Conservation (phyloP, 2,888 invertebrate species). For the Sisyra nigra region DNA sequence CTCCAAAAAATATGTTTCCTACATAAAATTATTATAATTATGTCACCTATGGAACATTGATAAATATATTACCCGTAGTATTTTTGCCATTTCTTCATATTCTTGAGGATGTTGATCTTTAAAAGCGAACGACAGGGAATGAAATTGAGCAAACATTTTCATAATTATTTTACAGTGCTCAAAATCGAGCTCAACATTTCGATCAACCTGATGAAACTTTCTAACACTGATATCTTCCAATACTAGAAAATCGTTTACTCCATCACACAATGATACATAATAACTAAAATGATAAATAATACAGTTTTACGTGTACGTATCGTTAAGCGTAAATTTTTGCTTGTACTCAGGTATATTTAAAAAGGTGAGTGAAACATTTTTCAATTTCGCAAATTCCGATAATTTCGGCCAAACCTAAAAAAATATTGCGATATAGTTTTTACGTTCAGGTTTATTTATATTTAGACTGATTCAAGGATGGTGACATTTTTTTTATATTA, state of each 20-base stretch:
- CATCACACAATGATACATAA: conserved; percentile 23
- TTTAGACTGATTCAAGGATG: too few relatives aligned
- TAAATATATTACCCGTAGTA: conserved; percentile 16
- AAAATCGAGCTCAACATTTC: conserved; percentile 20
- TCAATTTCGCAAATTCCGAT: conserved; percentile 23
- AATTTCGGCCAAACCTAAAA: conserved; percentile 28
- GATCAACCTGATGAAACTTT: conserved; percentile 21
- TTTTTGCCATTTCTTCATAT: conserved; percentile 18
- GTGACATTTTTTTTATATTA: too few relatives aligned
- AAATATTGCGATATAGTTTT: too few relatives aligned
- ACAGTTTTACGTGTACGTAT: background rate
- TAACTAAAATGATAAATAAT: conserved; percentile 15
- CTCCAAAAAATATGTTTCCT: conserved; percentile 42
- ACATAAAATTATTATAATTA: conserved; percentile 3
- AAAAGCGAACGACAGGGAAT: conserved; percentile 27
- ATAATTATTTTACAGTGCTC: conserved; percentile 22
- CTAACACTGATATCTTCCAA: conserved; percentile 24
- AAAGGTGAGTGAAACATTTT: conserved; percentile 15
- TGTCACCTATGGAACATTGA: background rate
- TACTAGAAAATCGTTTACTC: conserved; percentile 26
- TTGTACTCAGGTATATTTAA: conserved; percentile 18
- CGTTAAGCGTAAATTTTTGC: background rate
- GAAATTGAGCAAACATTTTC: conserved; percentile 26
- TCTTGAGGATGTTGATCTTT: conserved; percentile 24
- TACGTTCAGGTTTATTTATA: too few relatives aligned